phyloP scores from a whole-genome alignment of 2,888 invertebrate species.

The Herminia tarsipennalis region DNA sequence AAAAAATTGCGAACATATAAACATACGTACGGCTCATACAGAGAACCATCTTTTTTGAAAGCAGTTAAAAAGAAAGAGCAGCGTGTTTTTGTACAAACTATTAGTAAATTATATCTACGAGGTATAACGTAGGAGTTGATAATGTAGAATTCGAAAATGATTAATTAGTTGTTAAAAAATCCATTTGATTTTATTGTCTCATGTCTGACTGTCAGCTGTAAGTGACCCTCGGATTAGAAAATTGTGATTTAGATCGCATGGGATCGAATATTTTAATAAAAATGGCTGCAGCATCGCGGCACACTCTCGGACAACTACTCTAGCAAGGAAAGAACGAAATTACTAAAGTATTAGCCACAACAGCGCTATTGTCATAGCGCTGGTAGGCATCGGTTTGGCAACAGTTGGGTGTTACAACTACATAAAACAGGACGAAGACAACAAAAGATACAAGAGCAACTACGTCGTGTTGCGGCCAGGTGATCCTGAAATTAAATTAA shows the following conservation, averaged over 20 bases:
- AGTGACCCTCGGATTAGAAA: too few species aligned
- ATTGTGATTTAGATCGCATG: too few species aligned
- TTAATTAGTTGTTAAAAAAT: too few species aligned
- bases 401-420: constrained; percentile 79
- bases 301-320: constrained; percentile 67
- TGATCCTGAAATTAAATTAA: constrained; percentile 86
- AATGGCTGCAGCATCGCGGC: constrained; percentile 70
- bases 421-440: constrained; percentile 86
- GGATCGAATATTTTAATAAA: too few species aligned
- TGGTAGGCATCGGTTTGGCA: constrained; percentile 85
- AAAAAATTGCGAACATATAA: too few species aligned
- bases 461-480: constrained; percentile 89
- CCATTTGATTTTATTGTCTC: background rate
- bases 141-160: too few species aligned
- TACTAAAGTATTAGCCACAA: constrained; percentile 88
- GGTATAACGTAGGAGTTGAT: too few species aligned
- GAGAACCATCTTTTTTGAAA: too few species aligned
- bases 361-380: constrained; percentile 84
- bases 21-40: too few species aligned
- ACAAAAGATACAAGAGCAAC: constrained; percentile 87
- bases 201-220: background rate
- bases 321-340: constrained; percentile 87
- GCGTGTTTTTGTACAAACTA: too few species aligned
- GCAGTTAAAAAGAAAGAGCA: too few species aligned
- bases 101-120: too few species aligned